These are phyloP conservation scores for Ramphastos sulfuratus DNA, from an alignment of 2,113 vertebrate genomes.

Conservation along the genomic window DNA sequence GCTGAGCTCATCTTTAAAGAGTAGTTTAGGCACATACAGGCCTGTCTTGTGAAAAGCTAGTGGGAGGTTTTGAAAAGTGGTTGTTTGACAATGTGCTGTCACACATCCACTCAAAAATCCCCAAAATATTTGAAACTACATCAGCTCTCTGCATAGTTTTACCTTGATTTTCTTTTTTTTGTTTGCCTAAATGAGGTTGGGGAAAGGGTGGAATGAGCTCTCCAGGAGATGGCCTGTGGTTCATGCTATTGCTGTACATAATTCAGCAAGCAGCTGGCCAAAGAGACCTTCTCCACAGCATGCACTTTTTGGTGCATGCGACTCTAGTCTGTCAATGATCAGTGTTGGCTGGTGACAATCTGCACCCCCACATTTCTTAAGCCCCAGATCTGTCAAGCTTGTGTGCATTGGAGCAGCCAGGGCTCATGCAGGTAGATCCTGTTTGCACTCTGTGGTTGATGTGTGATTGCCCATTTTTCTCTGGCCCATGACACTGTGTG, in stretches of 20 bases:
- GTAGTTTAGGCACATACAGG: background rate
- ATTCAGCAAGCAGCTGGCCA: background rate
- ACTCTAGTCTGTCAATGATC: background rate
- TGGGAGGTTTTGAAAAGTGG: conserved; percentile 42
- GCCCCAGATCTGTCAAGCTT: background rate
- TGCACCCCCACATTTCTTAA: background rate
- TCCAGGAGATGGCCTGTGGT: background rate
- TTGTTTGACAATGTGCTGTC: conserved; percentile 39
- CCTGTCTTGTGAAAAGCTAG: background rate
- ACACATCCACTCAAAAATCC: conserved; percentile 48
- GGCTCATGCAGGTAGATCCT: background rate
- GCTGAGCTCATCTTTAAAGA: background rate
- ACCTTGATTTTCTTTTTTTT: background rate
- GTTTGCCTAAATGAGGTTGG: background rate
- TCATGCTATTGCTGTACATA: fast-evolving
- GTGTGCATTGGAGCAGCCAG: fast-evolving
- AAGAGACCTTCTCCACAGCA: background rate
- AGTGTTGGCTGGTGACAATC: fast-evolving
- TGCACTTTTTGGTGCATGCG: background rate
- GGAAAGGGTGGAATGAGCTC: background rate
- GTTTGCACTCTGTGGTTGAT: background rate
- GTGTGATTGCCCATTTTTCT: background rate
- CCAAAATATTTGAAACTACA: conserved; percentile 29
- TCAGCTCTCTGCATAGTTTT: background rate
- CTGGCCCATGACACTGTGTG: background rate